phyloP scores from a whole-genome alignment of 2,113 vertebrate genomes.

The Archilochus colubris region DNA sequence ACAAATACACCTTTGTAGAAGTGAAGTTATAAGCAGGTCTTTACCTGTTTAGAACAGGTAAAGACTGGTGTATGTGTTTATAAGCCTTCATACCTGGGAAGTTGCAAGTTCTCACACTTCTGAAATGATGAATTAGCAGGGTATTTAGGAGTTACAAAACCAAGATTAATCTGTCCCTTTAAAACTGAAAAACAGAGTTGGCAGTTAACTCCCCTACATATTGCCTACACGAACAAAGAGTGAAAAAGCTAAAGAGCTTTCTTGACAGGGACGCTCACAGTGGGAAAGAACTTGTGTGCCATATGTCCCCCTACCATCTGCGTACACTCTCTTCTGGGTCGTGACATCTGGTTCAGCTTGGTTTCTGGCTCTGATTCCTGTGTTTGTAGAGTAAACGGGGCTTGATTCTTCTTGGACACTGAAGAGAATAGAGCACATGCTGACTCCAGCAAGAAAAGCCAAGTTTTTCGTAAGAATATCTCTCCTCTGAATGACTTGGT shows the following conservation, averaged over 20 bases:
- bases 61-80: too few species aligned
- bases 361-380: conserved; percentile 28
- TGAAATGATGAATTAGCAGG: background rate
- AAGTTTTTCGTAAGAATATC: conserved; percentile 32
- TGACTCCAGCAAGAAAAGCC: conserved; percentile 30
- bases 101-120: background rate
- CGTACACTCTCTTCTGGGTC: conserved; percentile 36
- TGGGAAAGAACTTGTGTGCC: conserved; percentile 17
- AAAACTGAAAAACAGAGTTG: background rate
- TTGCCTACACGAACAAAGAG: conserved; percentile 40
- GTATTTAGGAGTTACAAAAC: background rate
- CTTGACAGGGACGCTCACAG: conserved; percentile 25
- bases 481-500: conserved; percentile 6
- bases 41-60: too few species aligned
- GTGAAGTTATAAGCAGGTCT: background rate
- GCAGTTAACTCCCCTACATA: conserved; percentile 18
- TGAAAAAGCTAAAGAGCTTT: conserved; percentile 38
- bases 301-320: conserved; percentile 51
- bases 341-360: conserved; percentile 55
- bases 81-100: background rate
- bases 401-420: conserved; percentile 22
- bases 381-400: background rate
- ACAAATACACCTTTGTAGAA: background rate
- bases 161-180: background rate
- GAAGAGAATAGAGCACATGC: conserved; percentile 20